Base-by-base conservation (phyloP, 1,140 invertebrate genomes). In the Apolygus lucorum region DNA sequence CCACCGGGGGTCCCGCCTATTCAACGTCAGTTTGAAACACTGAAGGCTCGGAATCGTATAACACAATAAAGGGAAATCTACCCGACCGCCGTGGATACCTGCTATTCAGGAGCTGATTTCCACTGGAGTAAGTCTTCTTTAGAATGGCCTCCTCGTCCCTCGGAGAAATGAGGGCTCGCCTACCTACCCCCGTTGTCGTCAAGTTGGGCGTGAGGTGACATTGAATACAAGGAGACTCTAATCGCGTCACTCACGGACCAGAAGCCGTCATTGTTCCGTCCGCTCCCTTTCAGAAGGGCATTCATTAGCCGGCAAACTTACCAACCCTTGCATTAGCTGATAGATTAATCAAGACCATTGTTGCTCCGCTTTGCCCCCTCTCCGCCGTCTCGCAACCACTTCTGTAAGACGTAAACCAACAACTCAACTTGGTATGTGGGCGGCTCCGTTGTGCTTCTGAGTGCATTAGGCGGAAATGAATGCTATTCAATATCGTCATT, bases 401-500 rank as follows among this genome's bases (percentile, higher is more conserved):
- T 27, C 25, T 24, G 2, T 14, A 14, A 42, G 27, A 67, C 25
- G 21, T 13, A 34, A 34, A 28, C 26, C 27, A 34, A 67, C 65
- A 67, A 67, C 65, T 34, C 27, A 22, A 67, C 65, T 67, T 67
- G 17, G 54, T 59, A 59, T 59, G 54, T 59, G 54, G 54, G 54
- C 22, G 4, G 34, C 34, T 17, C 8, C 34, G 34, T 17, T 49
- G 34, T 11, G 34, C 34, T 49, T 17, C 17, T 49, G 8, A 49
- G 34, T 49, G 34, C 34, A 17, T 17, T 49, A 49, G n/a, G n/a
- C n/a, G n/a, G n/a, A n/a, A n/a, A n/a, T n/a, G n/a, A n/a, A n/a
- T n/a, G n/a, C n/a, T n/a, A n/a, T n/a, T n/a, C n/a, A n/a, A n/a
- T n/a, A n/a, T n/a, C n/a, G n/a, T n/a, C n/a, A n/a, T n/a, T n/a